Conservation (phyloP, 1,140 invertebrate genomes). For the Trichonephila clavata region DNA sequence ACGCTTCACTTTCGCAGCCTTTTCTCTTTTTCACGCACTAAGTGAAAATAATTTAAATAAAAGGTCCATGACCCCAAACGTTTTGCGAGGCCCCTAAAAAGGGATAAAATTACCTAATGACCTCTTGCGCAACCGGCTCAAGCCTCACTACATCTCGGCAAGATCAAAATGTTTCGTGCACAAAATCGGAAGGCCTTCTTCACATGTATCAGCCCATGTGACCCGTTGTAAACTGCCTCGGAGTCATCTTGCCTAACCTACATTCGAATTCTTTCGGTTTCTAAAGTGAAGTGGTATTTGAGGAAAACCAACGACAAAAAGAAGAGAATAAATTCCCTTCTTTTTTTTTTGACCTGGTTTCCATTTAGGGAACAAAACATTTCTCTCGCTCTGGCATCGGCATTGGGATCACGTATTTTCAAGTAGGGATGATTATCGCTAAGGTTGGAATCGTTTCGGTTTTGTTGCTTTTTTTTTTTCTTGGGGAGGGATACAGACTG, state of each 20-base stretch:
- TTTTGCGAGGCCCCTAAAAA: too few relatives aligned
- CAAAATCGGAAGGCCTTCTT: not conserved
- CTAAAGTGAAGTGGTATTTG: constrained; percentile 53
- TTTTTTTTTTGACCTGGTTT: constrained; percentile 56
- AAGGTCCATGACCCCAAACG: too few relatives aligned
- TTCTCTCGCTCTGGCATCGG: not conserved
- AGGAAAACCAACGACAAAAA: not conserved
- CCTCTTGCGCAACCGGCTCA: not conserved
- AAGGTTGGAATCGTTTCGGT: not conserved
- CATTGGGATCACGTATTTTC: constrained; percentile 18
- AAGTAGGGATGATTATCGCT: not conserved
- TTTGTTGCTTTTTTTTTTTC: not conserved
- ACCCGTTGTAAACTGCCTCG: constrained; percentile 10
- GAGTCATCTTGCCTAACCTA: constrained; percentile 20
- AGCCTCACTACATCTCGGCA: not conserved
- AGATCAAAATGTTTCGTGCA: not conserved
- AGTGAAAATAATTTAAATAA: not conserved
- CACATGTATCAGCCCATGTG: not conserved
- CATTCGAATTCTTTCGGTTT: constrained; percentile 26
- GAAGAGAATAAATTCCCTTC: not conserved
- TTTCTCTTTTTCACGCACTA: not conserved
- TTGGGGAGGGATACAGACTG: not conserved
- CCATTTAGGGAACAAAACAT: constrained; percentile 35
- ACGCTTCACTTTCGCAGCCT: too few relatives aligned
- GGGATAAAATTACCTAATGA: too few relatives aligned